Evolutionary conservation across 2,113 vertebrate species (phyloP).

Genomic region (Bambusicola thoracicus): DNA sequence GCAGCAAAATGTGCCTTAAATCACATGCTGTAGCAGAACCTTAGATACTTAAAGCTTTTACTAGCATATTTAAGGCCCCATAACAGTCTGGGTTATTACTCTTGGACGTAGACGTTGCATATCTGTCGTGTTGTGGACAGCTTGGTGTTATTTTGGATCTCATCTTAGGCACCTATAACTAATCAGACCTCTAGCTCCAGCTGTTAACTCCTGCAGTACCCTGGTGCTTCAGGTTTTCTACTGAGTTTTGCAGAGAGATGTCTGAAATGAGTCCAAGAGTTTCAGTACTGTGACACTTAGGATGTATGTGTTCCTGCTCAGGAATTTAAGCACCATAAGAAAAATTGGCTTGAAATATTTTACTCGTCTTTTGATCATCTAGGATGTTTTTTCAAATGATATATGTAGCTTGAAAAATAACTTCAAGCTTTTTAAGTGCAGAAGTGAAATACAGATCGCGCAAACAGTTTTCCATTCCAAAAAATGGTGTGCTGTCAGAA

Average conservation of each 20-base stretch:
- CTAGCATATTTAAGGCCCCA: not conserved
- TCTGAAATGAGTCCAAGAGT: not conserved
- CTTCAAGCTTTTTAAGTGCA: not conserved
- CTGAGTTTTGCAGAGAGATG: not conserved
- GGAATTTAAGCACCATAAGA: not conserved
- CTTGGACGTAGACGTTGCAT: conserved; percentile 14
- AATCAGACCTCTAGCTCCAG: not conserved
- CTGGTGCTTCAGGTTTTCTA: not conserved
- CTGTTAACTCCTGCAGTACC: conserved; percentile 10
- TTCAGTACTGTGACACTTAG: not conserved
- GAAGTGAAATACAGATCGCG: not conserved
- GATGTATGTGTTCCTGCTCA: not conserved
- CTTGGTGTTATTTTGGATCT: conserved; percentile 3
- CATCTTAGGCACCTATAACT: not conserved
- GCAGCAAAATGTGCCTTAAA: conserved; percentile 8
- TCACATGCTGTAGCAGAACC: not conserved
- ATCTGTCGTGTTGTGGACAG: not conserved
- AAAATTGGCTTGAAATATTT: not conserved
- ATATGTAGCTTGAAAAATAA: not conserved
- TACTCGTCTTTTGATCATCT: not conserved
- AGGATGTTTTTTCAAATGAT: not conserved
- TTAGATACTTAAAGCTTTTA: not conserved
- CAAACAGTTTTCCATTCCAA: not conserved
- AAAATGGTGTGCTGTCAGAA: not conserved
- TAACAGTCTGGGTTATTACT: not conserved